Base-by-base conservation (phyloP, 2,113 vertebrate genomes). In the Poeciliopsis turrubarensis region DNA sequence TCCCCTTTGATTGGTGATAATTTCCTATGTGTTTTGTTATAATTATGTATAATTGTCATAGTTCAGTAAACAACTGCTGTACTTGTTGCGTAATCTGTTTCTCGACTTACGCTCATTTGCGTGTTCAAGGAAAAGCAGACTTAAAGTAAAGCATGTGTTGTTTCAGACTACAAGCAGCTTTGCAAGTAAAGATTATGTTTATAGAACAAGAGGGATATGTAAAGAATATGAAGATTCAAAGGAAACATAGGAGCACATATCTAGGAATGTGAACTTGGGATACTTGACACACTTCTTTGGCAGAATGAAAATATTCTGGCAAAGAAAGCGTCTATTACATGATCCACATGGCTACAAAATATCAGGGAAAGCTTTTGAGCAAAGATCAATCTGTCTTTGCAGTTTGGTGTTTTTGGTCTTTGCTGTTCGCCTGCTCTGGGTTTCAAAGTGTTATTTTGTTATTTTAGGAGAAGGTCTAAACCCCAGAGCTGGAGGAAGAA, bases 391-490 rank as follows among this genome's bases (percentile, higher is more conserved):
- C 51, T 61, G 25, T 83, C 70, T 78, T 51, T 65, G 65, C 37
- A 26, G 67, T 25, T 13, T 70, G 80, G 19, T 64, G 57, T 73
- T 68, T 86, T 75, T 71, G 64, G 65, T 77, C 75, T 68, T 31
- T 17, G 73, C 39, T 73, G 72, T 75, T 74, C 51, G 37, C 87
- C 81, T 34, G 83, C 75, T 82, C 83, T 77, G 68, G 37, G 65
- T 82, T 81, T 83, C 84, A 82, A 88, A 89, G 84, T 83, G 83
- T 72, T 27, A 61, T 67, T 74, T 75, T 72, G 87, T 90, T 92
- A 88, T 92, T 92, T 90, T n/a, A 92, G 89, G 84, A 92, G 82
- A 70, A 68, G 74, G 71, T 74, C 85, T 82, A 80, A 57, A 78
- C 68, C 73, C 61, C 74, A 37, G 81, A 84, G 84, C 78, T 72